Conservation (phyloP, 2,888 invertebrate genomes). For the Lobophora halterata region DNA sequence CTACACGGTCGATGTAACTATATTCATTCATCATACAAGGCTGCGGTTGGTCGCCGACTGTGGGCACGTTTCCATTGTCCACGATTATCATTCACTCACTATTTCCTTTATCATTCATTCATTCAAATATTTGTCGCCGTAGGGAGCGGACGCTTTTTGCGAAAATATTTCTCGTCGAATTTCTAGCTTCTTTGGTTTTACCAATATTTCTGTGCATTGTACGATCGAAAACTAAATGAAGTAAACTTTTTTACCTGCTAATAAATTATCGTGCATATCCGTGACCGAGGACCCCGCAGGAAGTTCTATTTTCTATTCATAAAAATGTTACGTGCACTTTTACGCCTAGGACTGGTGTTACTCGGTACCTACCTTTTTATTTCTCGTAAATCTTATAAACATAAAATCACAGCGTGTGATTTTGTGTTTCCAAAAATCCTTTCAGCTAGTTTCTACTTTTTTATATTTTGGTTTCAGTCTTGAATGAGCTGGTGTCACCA, state of each 20-base stretch:
- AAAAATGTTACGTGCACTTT: constrained; percentile 52
- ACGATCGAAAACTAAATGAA: too few species aligned
- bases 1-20: background rate
- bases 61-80: too few species aligned
- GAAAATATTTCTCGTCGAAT: constrained; percentile 1
- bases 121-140: constrained; percentile 4
- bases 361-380: constrained; percentile 48
- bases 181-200: constrained; percentile 1
- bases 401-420: background rate
- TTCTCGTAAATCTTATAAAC: background rate
- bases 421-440: too few species aligned
- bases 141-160: background rate
- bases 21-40: too few species aligned
- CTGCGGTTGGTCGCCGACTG: too few species aligned
- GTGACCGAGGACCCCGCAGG: constrained; percentile 35
- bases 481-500: constrained; percentile 44
- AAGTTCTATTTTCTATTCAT: constrained; percentile 37
- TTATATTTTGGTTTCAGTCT: constrained; percentile 44
- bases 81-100: background rate
- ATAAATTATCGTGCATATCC: constrained; percentile 8
- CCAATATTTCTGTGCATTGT: background rate
- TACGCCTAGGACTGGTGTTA: constrained; percentile 49
- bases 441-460: too few species aligned
- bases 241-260: too few species aligned
- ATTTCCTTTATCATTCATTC: background rate